Evolutionary conservation across 2,113 vertebrate genomes (phyloP), one percentile per base, ranked within the genome.

Genomic region (Ammodytes dubius): DNA sequence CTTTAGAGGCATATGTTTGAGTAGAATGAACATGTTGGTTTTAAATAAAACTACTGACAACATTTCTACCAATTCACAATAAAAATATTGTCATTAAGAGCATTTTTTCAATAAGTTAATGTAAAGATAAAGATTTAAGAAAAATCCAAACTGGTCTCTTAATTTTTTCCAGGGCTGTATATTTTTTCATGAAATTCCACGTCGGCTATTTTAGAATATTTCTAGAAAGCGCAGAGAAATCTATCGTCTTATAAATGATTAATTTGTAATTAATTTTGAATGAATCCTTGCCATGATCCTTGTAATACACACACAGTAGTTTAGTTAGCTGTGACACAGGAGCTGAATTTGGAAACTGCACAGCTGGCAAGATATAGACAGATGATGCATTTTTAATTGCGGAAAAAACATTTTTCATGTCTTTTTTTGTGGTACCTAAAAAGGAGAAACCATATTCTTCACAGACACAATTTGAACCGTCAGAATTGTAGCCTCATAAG

Each of bases 301-400:
- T 71, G 7, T 45, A 17, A 39, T 7, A 65, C 14, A 9, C 45
- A 49, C 13, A 0, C 4, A 47, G 39, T 27, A 60, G 27, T 17
- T 52, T 10, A n/a, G 12, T 27, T 27, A 35, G n/a, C 14, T 10
- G 47, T 66, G 54, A 59, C 54, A 46, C 43, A 42, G 14, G 17
- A 50, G 60, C 59, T 19, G 64, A 50, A 42, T 70, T 37, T 10
- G 37, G 35, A 67, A 56, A 75, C 70, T 35, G 8, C 46, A 53
- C 47, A 6, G 59, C 72, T 49, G 60, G 19, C 14, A 52, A 37
- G 54, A 54, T 3, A 4, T 15, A 2, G 7, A 49, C 5, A 8
- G 57, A 19, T 45, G 40, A 75, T 84, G 56, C 57, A 77, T 79
- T 63, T 71, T 88, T 66, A 39, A 73, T 70, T 59, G 27, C 9